Base-by-base conservation (phyloP, 2,113 vertebrate species). In the Catagonus wagneri region DNA sequence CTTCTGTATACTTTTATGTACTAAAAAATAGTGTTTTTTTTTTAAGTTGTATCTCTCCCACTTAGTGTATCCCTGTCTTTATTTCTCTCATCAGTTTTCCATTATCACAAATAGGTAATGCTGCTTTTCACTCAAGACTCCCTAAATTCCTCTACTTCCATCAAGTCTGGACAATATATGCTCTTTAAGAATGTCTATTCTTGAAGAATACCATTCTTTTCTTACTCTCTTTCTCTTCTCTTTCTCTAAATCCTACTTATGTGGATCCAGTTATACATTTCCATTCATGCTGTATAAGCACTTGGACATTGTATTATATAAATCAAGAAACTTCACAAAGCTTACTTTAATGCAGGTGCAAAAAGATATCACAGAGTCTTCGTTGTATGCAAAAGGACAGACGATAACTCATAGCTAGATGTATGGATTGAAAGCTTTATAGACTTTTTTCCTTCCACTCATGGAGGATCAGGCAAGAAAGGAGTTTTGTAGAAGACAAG, bases 241-340 rank as follows among this genome's bases (percentile, higher is more conserved):
- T 16, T 94, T 78, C 36, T 89, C 25, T 90, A 93, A 32, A 16
- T 23, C 27, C 27, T 74, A 15, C 20, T 5, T 93, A 83, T 71
- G 2, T 92, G 92, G 65, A 84, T 16, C 27, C 44, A 29, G 17
- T 86, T 86, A 39, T 87, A 39, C 32, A 63, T 94, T 89, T 90
- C 69, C 44, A 25, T 79, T 93, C 56, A 88, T 83, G 19, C 39
- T 89, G 3, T 80, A 84, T 10, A 89, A 91, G 14, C 34, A 83
- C 13, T 88, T 89, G 56, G 11, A 27, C 25, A n/a, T 71, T 88
- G 94, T 92, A 50, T 94, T 68, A 81, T 58, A 65, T 58, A 74
- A 91, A 60, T 96, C 50, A 93, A 89, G 36, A 56, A 71, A 89
- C 27, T 94, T 84, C 19, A 80, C 83, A 97, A 93, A 89, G 19